phyloP scores from a whole-genome alignment of 2,113 vertebrate genomes.

The Gymnarchus niloticus region DNA sequence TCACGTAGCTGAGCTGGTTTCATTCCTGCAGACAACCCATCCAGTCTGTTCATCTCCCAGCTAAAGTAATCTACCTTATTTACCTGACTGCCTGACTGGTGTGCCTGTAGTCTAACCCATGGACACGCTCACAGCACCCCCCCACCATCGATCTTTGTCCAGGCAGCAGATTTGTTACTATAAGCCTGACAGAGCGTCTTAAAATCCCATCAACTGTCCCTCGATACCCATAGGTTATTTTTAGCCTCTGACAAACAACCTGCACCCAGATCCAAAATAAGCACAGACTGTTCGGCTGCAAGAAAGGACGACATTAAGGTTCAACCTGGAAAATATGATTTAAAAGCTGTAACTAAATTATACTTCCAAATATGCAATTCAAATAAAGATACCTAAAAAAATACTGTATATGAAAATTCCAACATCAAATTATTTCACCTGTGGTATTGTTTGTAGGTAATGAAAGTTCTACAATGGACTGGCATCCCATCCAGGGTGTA shows the following conservation, averaged over 20 bases:
- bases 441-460: background rate
- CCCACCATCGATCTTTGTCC: background rate
- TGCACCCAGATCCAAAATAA: background rate
- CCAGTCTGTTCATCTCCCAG: background rate
- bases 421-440: background rate
- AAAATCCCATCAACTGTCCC: constrained; percentile 2
- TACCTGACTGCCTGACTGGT: background rate
- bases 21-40: background rate
- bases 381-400: background rate
- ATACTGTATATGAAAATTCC: background rate
- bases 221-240: background rate
- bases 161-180: background rate
- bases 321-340: background rate
- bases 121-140: background rate
- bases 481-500: no score
- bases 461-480: no score
- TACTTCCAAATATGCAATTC: background rate
- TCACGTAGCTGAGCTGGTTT: background rate
- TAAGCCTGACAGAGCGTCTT: background rate
- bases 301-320: background rate
- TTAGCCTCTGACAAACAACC: constrained; percentile 4
- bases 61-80: background rate
- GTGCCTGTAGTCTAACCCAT: background rate
- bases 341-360: background rate
- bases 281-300: background rate